A percentile compares a stretch with the other conserved stretches of the same genome.
Evolutionary conservation across 2,113 vertebrate species (phyloP).

Genomic region (Odocoileus virginianus): DNA sequence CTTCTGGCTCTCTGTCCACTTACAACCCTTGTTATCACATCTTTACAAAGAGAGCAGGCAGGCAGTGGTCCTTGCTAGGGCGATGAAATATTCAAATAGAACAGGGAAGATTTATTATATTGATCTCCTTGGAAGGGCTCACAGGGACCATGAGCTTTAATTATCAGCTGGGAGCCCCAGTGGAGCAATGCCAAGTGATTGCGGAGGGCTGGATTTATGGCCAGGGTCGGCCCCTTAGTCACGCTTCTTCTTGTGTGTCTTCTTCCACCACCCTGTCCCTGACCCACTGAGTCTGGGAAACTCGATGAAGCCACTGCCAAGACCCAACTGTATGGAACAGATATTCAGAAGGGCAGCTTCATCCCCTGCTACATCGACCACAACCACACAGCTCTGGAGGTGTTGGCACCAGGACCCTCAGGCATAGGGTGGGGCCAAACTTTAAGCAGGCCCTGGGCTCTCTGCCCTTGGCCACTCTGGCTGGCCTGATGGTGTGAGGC

Average conservation of each 20-base stretch:
- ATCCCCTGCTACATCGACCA: slow-evolving; percentile 60
- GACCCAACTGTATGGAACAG: slow-evolving; percentile 49
- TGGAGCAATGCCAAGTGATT: slow-evolving; percentile 30
- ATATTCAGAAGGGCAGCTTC: slow-evolving; percentile 72
- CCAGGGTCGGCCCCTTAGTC: background rate
- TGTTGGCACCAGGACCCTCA: background rate
- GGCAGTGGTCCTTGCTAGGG: background rate
- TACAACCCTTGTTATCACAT: slow-evolving; percentile 31
- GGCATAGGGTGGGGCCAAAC: no score
- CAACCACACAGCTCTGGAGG: slow-evolving; percentile 77
- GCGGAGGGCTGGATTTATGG: background rate
- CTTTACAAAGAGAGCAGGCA: background rate
- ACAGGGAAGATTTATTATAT: slow-evolving; percentile 70
- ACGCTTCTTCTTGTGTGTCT: background rate
- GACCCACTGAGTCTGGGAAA: slow-evolving; percentile 42
- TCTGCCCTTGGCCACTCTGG: background rate
- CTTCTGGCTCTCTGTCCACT: background rate
- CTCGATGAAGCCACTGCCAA: background rate
- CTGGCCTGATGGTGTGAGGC: background rate
- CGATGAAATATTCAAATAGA: slow-evolving; percentile 66
- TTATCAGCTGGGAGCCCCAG: slow-evolving; percentile 53
- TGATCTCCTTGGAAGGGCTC: slow-evolving; percentile 72
- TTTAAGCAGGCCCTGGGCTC: background rate
- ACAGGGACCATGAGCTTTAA: slow-evolving; percentile 71
- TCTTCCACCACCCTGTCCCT: background rate